A percentile compares a stretch with the other conserved stretches of the same genome.
Conservation (phyloP, 2,113 vertebrate genomes). For the Corythaeola cristata region DNA sequence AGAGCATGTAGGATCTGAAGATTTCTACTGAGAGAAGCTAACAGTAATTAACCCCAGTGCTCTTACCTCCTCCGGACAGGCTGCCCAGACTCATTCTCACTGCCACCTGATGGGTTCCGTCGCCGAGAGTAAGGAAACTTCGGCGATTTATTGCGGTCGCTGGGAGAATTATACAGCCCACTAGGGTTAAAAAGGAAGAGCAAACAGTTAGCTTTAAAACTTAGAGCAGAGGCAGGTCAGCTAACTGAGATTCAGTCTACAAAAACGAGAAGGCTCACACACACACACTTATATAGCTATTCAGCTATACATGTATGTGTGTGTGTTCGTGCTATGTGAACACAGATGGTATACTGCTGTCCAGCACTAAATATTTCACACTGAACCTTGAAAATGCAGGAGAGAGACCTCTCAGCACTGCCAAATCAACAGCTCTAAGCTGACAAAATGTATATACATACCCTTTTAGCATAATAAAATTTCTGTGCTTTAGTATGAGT, state of each 20-base stretch:
- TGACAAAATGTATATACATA: background rate
- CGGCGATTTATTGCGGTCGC: slow-evolving; percentile 83
- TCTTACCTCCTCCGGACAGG: slow-evolving; percentile 79
- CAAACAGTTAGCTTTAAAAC: background rate
- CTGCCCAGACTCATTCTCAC: slow-evolving; percentile 81
- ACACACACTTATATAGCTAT: no score
- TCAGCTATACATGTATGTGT: accelerated
- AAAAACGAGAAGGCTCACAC: background rate
- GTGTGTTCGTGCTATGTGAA: background rate
- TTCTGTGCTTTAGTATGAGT: background rate
- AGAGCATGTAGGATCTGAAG: background rate
- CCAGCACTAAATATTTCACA: background rate
- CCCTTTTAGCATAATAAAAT: background rate
- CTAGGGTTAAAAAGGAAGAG: slow-evolving; percentile 59
- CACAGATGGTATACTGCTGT: background rate
- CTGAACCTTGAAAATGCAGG: background rate
- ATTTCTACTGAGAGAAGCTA: background rate
- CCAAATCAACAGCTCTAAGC: background rate
- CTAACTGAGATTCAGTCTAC: background rate
- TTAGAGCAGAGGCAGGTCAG: background rate
- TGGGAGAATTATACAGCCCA: slow-evolving; percentile 84
- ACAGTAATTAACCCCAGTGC: background rate
- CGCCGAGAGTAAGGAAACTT: slow-evolving; percentile 81
- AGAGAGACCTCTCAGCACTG: background rate
- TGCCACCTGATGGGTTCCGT: slow-evolving; percentile 82